Evolutionary conservation across 2,888 invertebrate genomes (phyloP).

Genomic region (Nephrotoma flavescens): DNA sequence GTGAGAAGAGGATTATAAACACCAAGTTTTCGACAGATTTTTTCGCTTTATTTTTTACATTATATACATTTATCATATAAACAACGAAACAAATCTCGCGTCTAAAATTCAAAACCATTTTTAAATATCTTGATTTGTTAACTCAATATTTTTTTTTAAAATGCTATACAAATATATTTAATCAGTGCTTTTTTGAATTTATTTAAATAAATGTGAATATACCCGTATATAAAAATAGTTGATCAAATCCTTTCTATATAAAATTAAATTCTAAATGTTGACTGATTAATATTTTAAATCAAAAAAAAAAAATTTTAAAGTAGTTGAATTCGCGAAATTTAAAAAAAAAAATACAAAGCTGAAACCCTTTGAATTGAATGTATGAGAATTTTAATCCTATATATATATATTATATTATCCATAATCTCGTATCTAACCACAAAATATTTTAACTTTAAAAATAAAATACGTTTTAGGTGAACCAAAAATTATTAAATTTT

Average conservation of each 20-base stretch:
- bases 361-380: neutral
- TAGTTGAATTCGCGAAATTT: neutral
- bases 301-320: neutral
- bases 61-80: neutral
- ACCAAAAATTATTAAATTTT: neutral
- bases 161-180: neutral
- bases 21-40: neutral
- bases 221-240: neutral
- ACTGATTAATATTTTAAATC: neutral
- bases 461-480: neutral
- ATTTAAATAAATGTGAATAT: neutral
- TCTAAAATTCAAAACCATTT: neutral
- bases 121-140: neutral
- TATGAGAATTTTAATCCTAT: neutral
- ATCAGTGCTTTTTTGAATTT: neutral
- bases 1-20: neutral
- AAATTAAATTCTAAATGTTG: neutral
- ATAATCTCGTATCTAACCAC: neutral
- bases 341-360: neutral
- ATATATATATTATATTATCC: neutral
- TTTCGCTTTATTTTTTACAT: neutral
- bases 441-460: neutral
- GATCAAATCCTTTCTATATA: neutral
- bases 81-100: neutral
- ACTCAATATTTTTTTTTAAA: neutral